These are phyloP conservation scores for Ochotona curzoniae DNA, from an alignment of 2,113 vertebrate genomes.

Conservation along the genomic window DNA sequence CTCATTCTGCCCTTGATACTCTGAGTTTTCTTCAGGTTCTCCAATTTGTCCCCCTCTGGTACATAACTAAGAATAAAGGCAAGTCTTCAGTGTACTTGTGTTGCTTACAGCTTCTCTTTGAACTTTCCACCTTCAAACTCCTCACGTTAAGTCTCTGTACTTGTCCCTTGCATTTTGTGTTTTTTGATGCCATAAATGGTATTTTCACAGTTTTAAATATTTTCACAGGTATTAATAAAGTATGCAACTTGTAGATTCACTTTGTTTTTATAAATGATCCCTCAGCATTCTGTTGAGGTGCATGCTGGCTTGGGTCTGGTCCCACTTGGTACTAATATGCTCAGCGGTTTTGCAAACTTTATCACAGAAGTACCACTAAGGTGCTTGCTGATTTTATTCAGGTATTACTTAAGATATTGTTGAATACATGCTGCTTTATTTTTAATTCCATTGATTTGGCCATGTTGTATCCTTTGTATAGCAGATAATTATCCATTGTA, in stretches of 20 bases:
- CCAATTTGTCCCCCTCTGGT: background rate
- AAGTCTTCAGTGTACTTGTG: background rate
- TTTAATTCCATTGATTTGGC: conserved; percentile 21
- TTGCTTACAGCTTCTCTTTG: background rate
- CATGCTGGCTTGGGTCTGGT: conserved; percentile 1
- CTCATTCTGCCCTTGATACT: background rate
- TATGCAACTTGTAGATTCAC: background rate
- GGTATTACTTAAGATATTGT: conserved; percentile 5
- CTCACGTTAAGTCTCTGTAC: background rate
- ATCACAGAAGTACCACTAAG: background rate
- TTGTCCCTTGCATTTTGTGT: background rate
- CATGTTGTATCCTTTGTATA: conserved; percentile 23
- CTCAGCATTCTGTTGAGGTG: background rate
- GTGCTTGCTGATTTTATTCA: conserved; percentile 3
- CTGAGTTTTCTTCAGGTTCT: conserved; percentile 28
- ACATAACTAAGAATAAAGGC: background rate
- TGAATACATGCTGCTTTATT: conserved; percentile 20
- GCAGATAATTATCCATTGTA: background rate
- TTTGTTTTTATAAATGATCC: conserved; percentile 54
- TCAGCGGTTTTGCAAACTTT: background rate
- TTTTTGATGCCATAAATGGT: background rate
- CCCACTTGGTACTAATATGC: background rate
- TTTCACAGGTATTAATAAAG: conserved; percentile 6
- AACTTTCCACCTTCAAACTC: background rate
- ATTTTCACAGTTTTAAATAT: conserved; percentile 30